A percentile compares a stretch with the other conserved stretches of the same genome.
Conservation (phyloP, 2,888 invertebrate species). For the Leptinotarsa tumamoca region DNA sequence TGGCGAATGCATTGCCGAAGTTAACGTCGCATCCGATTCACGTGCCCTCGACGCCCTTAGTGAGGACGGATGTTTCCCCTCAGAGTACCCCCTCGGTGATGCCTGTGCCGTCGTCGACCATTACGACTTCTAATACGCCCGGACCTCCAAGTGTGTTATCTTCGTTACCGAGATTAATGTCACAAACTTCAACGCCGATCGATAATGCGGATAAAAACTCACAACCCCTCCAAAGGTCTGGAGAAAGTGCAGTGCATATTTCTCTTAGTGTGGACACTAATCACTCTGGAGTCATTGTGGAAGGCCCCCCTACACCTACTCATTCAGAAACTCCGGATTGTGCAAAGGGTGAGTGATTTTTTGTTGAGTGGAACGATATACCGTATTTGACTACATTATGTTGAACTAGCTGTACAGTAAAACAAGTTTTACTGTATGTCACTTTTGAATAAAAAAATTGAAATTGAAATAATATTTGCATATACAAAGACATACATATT, state of each 20-base stretch:
- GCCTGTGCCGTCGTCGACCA: constrained; percentile 64
- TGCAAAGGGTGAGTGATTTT: constrained; percentile 71
- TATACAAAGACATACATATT: too few relatives aligned
- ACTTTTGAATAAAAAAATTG: too few relatives aligned
- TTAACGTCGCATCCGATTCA: constrained; percentile 70
- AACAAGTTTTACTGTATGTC: too few relatives aligned
- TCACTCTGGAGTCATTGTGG: constrained; percentile 63
- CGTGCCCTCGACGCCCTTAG: constrained; percentile 56
- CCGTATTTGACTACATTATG: too few relatives aligned
- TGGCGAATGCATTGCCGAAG: constrained; percentile 77
- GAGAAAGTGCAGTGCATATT: constrained; percentile 56
- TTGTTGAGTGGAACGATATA: background rate
- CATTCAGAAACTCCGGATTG: constrained; percentile 79
- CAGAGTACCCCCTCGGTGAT: constrained; percentile 59
- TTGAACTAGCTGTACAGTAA: too few relatives aligned
- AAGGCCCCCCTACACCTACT: constrained; percentile 83
- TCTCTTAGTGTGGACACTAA: constrained; percentile 70
- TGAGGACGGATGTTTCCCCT: constrained; percentile 57
- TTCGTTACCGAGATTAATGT: constrained; percentile 68
- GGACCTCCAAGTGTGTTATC: constrained; percentile 59
- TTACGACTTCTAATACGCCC: constrained; percentile 65
- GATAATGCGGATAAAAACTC: constrained; percentile 57
- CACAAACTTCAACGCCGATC: constrained; percentile 58
- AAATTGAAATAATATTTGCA: too few relatives aligned
- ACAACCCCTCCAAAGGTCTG: constrained; percentile 53